These are phyloP conservation scores for Drosophila subquinaria DNA, from an alignment of 2,888 invertebrate genomes.

Conservation along the genomic window DNA sequence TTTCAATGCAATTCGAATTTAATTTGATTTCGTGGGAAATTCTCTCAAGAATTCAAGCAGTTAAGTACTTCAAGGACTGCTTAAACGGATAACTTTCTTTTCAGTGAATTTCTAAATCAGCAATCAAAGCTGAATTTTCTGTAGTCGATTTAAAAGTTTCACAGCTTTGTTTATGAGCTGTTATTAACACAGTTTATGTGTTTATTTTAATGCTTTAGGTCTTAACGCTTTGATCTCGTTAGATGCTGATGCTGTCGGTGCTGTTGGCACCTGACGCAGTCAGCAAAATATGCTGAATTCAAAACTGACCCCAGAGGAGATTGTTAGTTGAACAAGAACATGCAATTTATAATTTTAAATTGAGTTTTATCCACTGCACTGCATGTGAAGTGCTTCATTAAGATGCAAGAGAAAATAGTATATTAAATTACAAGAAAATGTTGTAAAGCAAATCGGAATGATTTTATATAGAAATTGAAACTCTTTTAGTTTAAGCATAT, in stretches of 20 bases:
- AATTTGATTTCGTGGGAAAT: conserved; percentile 10
- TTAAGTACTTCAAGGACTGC: background rate
- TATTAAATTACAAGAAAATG: background rate
- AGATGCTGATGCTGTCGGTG: conserved; percentile 38
- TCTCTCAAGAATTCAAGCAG: background rate
- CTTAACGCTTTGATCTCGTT: conserved; percentile 15
- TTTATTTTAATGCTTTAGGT: background rate
- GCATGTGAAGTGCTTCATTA: conserved; percentile 28
- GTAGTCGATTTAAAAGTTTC: background rate
- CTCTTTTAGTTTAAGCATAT: no score
- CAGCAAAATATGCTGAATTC: conserved; percentile 20
- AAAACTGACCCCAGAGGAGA: background rate
- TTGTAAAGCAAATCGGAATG: background rate
- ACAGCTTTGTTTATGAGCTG: background rate
- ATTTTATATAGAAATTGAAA: no score
- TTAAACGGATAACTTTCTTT: conserved; percentile 4
- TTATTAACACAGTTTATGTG: background rate
- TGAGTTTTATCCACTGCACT: conserved; percentile 40
- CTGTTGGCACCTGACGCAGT: conserved; percentile 32
- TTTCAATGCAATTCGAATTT: conserved; percentile 27
- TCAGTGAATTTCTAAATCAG: background rate
- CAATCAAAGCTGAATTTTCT: background rate
- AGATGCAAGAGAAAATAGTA: background rate
- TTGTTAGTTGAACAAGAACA: conserved; percentile 26
- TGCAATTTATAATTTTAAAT: conserved; percentile 44